These are phyloP conservation scores for Ditylenchus dipsaci DNA, from an alignment of 1,140 invertebrate species.

Conservation along the genomic window DNA sequence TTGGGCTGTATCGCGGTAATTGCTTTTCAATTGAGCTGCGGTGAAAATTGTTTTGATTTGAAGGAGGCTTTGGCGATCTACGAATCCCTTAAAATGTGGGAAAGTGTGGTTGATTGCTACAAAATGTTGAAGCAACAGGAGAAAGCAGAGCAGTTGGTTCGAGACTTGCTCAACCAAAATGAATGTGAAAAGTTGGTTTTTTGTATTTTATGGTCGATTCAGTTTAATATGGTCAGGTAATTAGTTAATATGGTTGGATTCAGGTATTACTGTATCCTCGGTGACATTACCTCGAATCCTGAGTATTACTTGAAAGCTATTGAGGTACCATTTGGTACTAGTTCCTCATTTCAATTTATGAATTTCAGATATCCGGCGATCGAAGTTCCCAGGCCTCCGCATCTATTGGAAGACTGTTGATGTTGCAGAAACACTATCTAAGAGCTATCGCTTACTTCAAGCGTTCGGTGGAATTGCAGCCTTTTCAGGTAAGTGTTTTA, in stretches of 20 bases:
- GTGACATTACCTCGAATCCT: constrained; percentile 26
- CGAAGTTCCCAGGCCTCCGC: constrained; percentile 3
- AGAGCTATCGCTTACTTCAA: constrained; percentile 13
- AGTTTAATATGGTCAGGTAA: too few species aligned
- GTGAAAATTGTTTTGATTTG: neutral
- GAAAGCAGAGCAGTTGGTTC: constrained; percentile 28
- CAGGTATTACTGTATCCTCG: constrained; percentile 23
- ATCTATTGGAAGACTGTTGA: constrained; percentile 20
- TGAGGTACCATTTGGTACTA: constrained; percentile 7
- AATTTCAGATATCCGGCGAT: constrained; percentile 11
- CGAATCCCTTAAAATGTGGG: constrained; percentile 25
- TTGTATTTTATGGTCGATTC: too few species aligned
- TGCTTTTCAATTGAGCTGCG: neutral
- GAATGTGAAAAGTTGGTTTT: constrained; percentile 5
- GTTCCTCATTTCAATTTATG: neutral
- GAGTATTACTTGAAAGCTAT: constrained; percentile 27
- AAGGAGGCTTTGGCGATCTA: constrained; percentile 33
- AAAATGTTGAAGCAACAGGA: constrained; percentile 18
- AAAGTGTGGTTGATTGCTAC: constrained; percentile 27
- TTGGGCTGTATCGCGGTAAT: constrained; percentile 28
- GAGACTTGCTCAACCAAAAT: constrained; percentile 12
- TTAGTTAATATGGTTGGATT: too few species aligned
- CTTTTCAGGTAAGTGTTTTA: constrained; percentile 18
- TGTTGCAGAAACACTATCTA: constrained; percentile 16
- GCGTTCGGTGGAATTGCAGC: constrained; percentile 25